Conservation (phyloP, 2,888 invertebrate species). For the Hydriomena furcata region DNA sequence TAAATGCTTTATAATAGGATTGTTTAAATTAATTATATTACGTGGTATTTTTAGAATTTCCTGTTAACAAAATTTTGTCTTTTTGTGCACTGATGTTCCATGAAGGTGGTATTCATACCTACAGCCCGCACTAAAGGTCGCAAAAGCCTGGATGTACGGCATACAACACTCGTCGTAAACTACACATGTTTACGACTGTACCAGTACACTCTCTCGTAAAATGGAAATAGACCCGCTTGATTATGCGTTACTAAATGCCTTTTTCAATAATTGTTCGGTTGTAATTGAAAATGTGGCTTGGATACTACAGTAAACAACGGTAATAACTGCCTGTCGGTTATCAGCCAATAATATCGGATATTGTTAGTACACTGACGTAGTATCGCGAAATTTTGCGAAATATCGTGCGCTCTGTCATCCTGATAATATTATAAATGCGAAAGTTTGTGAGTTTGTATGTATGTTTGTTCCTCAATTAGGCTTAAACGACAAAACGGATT, state of each 20-base stretch:
- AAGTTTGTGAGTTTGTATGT: too few relatives aligned
- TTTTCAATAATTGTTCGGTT: conserved; percentile 38
- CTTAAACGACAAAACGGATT: too few relatives aligned
- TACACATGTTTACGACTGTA: conserved; percentile 62
- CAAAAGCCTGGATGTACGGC: conserved; percentile 30
- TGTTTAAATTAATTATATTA: too few relatives aligned
- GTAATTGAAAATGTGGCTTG: conserved; percentile 36
- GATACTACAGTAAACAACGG: conserved; percentile 5
- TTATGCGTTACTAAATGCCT: conserved; percentile 52
- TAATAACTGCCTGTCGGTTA: neutral
- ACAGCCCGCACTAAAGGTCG: conserved; percentile 32
- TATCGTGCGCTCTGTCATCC: too few relatives aligned
- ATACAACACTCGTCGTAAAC: conserved; percentile 53
- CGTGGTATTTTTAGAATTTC: too few relatives aligned
- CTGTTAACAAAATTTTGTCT: too few relatives aligned
- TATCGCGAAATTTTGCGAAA: too few relatives aligned
- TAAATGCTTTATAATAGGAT: too few relatives aligned
- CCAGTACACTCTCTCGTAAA: conserved; percentile 61
- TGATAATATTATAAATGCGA: too few relatives aligned
- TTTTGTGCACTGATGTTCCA: neutral
- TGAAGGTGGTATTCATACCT: conserved; percentile 1
- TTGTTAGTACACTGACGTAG: neutral
- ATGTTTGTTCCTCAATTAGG: too few relatives aligned
- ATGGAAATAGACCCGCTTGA: conserved; percentile 59
- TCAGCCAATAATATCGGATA: neutral